Percentiles rank a stretch among this genome's conserved stretches.
Evolutionary conservation across 2,797 vertebrate species (phyloP).

Genomic region (Gouania willdenowi): DNA sequence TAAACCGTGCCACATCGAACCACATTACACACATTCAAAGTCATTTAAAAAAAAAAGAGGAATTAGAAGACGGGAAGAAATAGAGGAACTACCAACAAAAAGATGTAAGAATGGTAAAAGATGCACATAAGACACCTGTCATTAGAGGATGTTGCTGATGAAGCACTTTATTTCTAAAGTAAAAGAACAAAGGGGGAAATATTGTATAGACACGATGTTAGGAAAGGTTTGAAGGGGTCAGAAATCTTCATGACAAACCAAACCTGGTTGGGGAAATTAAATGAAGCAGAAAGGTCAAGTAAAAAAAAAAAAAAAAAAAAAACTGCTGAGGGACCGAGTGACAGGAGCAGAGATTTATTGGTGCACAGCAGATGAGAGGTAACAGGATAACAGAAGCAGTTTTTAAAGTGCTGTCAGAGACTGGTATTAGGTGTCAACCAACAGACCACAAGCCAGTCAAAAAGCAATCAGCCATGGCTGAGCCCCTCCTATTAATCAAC

Average conservation of each 20-base stretch:
- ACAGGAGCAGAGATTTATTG: conserved; percentile 7
- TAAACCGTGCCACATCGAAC: too few relatives aligned
- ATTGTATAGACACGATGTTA: too few relatives aligned
- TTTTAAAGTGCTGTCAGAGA: conserved; percentile 14
- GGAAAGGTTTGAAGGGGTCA: too few relatives aligned
- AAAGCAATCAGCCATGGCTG: conserved; percentile 25
- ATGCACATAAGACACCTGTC: too few relatives aligned
- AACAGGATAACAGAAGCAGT: conserved; percentile 19
- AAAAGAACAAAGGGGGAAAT: too few relatives aligned
- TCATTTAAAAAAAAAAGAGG: too few relatives aligned
- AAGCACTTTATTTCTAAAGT: too few relatives aligned
- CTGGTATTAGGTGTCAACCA: conserved; percentile 24
- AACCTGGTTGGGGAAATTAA: neutral
- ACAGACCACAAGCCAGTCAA: conserved; percentile 34
- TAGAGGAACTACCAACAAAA: too few relatives aligned
- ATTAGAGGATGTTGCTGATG: too few relatives aligned
- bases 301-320: neutral
- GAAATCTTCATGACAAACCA: neutral
- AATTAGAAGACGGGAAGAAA: too few relatives aligned
- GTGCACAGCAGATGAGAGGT: conserved; percentile 4
- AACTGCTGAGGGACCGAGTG: neutral
- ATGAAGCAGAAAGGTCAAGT: conserved; percentile 6
- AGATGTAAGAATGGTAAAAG: too few relatives aligned
- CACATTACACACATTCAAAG: too few relatives aligned
- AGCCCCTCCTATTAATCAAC: conserved; percentile 21